Base-by-base conservation (phyloP, 2,113 vertebrate species). In the Menura novaehollandiae region DNA sequence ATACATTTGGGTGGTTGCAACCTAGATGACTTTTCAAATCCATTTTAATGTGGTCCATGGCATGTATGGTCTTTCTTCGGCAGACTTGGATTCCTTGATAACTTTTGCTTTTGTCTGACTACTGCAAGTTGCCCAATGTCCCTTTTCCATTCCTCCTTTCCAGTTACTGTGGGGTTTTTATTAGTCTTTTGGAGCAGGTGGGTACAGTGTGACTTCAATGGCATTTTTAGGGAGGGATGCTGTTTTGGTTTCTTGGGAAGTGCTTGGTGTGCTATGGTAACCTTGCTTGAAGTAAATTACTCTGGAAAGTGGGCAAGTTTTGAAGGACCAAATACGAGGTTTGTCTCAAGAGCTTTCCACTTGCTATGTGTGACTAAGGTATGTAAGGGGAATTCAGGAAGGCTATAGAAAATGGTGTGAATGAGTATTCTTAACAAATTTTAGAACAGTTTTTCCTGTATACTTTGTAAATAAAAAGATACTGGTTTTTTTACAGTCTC, bases 61-160 rank as follows among this genome's bases (percentile, higher is more conserved):
- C 37, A 37, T 24, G 12, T 68, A 16, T 51, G 68, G 62, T 41
- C n/a, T 53, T 76, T 66, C 76, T 77, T 59, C 86, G 79, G 14
- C 30, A 91, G 62, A n/a, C 53, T 82, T 69, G 58, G 35, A 73
- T 55, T 55, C 59, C 51, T 68, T 19, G 16, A 22, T 49, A 55
- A 66, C 35, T 88, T 37, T 79, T 44, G 11, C 33, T 68, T 56
- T 4, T 87, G 43, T 72, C 69, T 82, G 44, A 41, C 49, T 41
- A 20, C 44, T 71, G 35, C 62, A 73, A 87, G 58, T 22, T 89
- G 66, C 28, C 0, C 0, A n/a, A 15, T 2, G 1, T 55, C 41
- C 41, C 32, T 53, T 79, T 69, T 53, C 32, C 28, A n/a, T 46
- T 75, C 35, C 21, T 60, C 17, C 18, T n/a, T 37, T 68, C 56